A percentile compares a stretch with the other conserved stretches of the same genome.
Evolutionary conservation across 2,797 vertebrate genomes (phyloP).

Genomic region (Octomys mimax): DNA sequence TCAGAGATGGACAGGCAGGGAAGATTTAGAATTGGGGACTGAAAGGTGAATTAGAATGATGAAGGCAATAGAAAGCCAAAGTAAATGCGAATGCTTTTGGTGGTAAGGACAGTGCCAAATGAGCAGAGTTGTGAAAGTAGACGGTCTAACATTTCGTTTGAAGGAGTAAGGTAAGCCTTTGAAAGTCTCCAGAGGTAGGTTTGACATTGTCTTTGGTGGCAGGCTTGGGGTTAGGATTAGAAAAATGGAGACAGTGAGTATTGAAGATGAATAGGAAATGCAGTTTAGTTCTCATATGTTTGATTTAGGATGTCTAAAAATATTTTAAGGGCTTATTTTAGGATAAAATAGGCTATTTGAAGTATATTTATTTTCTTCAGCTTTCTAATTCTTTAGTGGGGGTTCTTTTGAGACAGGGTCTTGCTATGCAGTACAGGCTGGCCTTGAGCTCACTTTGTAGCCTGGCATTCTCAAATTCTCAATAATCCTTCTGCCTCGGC

Average conservation of each 20-base stretch:
- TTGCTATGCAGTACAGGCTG: too few species aligned
- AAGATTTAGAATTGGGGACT: not conserved
- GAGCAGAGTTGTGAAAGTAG: not conserved
- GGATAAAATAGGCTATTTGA: not conserved
- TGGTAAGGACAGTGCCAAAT: not conserved
- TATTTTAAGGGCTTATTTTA: slow-evolving; percentile 39
- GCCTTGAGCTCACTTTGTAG: too few species aligned
- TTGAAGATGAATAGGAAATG: not conserved
- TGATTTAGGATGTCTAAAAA: slow-evolving; percentile 43
- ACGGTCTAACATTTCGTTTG: not conserved
- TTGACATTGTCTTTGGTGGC: not conserved
- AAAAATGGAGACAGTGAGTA: not conserved
- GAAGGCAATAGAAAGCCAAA: not conserved
- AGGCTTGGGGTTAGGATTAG: not conserved
- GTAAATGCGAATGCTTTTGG: not conserved
- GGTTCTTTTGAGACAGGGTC: too few species aligned
- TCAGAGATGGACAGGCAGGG: not conserved
- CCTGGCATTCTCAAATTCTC: too few species aligned
- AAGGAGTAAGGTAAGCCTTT: not conserved
- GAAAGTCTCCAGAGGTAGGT: not conserved
- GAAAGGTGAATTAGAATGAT: not conserved
- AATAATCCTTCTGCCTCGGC: too few species aligned
- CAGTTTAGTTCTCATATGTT: slow-evolving; percentile 26
- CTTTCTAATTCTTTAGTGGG: not conserved
- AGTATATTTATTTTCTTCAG: slow-evolving; percentile 17